Conservation (phyloP, 1,140 invertebrate genomes). For the Mesaphorura yosii region DNA sequence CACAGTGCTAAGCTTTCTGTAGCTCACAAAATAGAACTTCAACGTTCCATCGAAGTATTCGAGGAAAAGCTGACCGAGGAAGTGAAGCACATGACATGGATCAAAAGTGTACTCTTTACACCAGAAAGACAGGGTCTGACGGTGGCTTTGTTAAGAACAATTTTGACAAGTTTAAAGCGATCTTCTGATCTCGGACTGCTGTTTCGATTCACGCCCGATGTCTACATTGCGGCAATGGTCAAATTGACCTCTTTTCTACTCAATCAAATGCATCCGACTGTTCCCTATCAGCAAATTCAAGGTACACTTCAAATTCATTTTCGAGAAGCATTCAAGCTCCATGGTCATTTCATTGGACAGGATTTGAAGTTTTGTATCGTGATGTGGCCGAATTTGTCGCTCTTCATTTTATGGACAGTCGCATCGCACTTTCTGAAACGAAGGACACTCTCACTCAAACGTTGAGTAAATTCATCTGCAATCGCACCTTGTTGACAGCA, state of each 20-base stretch:
- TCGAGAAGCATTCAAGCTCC: slow-evolving; percentile 10
- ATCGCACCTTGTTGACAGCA: slow-evolving; percentile 45
- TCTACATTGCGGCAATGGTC: slow-evolving; percentile 62
- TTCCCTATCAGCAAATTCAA: slow-evolving; percentile 44
- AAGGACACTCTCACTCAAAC: slow-evolving; percentile 64
- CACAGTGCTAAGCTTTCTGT: slow-evolving; percentile 26
- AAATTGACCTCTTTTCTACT: slow-evolving; percentile 49
- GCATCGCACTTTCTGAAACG: slow-evolving; percentile 61
- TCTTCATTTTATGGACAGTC: slow-evolving; percentile 57
- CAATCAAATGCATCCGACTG: slow-evolving; percentile 53
- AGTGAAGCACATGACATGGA: slow-evolving; percentile 51
- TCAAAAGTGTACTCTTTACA: slow-evolving; percentile 48
- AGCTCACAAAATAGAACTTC: slow-evolving; percentile 38
- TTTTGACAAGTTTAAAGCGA: slow-evolving; percentile 45
- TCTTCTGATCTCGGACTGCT: slow-evolving; percentile 51
- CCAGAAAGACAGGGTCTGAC: slow-evolving; percentile 47
- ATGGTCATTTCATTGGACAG: slow-evolving; percentile 33
- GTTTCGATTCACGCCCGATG: slow-evolving; percentile 68
- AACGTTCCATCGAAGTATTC: slow-evolving; percentile 42
- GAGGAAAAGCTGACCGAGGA: slow-evolving; percentile 46
- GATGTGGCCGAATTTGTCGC: slow-evolving; percentile 60
- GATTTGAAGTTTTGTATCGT: slow-evolving; percentile 42
- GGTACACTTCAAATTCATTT: slow-evolving; percentile 36
- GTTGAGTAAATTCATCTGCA: slow-evolving; percentile 56
- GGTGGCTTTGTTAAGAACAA: slow-evolving; percentile 48